phyloP scores from a whole-genome alignment of 2,797 vertebrate genomes.

The Cygnus olor region DNA sequence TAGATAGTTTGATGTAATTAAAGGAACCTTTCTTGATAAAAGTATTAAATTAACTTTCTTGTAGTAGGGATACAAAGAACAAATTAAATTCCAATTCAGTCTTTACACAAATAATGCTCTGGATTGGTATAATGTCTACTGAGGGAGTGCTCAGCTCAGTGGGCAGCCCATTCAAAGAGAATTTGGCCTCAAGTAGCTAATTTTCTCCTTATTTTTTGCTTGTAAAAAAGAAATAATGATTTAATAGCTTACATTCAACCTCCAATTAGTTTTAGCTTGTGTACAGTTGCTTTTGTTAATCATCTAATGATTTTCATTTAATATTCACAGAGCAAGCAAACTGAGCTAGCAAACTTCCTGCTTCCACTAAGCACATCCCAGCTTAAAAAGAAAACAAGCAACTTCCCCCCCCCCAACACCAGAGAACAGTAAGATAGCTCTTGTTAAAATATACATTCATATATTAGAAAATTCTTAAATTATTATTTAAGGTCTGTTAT shows the following conservation, averaged over 20 bases:
- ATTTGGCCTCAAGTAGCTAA: neutral
- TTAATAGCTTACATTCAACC: neutral
- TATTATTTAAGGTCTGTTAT: neutral
- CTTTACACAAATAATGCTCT: neutral
- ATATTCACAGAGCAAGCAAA: neutral
- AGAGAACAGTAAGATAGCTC: neutral
- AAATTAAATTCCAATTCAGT: conserved; percentile 37
- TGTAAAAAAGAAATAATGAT: neutral
- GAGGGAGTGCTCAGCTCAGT: neutral
- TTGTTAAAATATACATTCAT: neutral
- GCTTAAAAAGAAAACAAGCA: neutral
- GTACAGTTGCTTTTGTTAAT: conserved; percentile 20
- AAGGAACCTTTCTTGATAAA: neutral
- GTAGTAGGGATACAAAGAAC: neutral
- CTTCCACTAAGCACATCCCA: neutral
- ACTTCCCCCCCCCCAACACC: neutral
- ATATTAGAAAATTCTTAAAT: neutral
- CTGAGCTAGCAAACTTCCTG: neutral
- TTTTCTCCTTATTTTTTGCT: neutral
- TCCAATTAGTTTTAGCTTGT: neutral
- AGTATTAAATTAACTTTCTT: conserved; percentile 27
- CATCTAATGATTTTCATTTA: neutral
- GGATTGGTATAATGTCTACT: neutral
- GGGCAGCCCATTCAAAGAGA: neutral
- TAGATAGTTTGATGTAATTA: neutral